Conservation (phyloP, 2,113 vertebrate species). For the Gobiocypris rarus region DNA sequence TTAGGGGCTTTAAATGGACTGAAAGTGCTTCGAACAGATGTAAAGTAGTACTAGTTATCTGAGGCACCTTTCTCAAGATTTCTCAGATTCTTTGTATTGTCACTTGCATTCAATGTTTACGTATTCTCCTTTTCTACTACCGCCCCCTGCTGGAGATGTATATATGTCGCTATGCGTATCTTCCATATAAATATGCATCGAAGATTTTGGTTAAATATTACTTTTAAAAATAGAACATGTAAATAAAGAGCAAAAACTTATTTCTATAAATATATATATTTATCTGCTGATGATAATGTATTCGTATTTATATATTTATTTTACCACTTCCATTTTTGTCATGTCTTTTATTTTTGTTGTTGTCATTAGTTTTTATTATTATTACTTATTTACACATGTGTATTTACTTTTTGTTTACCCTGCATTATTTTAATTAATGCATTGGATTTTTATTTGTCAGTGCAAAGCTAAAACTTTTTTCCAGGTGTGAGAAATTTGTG, state of each 20-base stretch:
- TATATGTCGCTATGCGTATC: not conserved
- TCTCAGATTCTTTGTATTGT: not conserved
- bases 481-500: constrained; percentile 1
- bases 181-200: too few relatives aligned
- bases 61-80: not conserved
- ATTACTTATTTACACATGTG: too few relatives aligned
- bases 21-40: not conserved
- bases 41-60: not conserved
- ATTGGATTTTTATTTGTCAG: not conserved
- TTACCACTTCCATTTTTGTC: too few relatives aligned
- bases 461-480: not conserved
- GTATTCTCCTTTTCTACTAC: not conserved
- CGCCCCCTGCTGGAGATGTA: constrained; percentile 16
- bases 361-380: too few relatives aligned
- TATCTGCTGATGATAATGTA: too few relatives aligned
- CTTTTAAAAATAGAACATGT: too few relatives aligned
- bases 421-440: not conserved
- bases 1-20: not conserved
- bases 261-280: too few relatives aligned
- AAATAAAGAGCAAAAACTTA: too few relatives aligned
- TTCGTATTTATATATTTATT: too few relatives aligned
- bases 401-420: too few relatives aligned
- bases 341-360: too few relatives aligned
- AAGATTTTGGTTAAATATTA: not conserved
- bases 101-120: not conserved